Percentiles rank a stretch among this genome's conserved stretches.
Conservation (phyloP, 2,113 vertebrate species). For the Apodemus speciosus region DNA sequence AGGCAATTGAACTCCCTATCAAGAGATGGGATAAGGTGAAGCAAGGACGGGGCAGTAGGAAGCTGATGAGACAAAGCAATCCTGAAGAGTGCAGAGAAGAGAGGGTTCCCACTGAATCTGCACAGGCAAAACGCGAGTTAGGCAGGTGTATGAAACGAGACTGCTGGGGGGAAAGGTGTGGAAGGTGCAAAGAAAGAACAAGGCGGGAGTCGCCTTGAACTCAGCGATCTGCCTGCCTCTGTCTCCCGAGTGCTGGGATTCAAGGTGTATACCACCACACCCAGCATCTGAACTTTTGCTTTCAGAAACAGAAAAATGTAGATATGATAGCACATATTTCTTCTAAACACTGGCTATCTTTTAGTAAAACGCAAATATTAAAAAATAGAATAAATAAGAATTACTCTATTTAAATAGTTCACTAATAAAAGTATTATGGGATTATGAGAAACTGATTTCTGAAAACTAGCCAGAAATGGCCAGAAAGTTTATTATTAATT, state of each 20-base stretch:
- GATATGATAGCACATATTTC: background rate
- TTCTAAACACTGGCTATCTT: background rate
- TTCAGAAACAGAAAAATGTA: background rate
- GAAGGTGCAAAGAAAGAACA: background rate
- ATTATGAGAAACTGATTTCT: background rate
- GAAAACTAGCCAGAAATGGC: background rate
- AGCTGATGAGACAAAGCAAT: background rate
- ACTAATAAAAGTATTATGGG: background rate
- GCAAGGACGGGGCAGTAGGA: background rate
- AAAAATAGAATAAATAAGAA: background rate
- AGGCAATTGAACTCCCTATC: background rate
- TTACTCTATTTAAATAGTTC: background rate
- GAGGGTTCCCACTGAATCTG: background rate
- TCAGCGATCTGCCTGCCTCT: background rate
- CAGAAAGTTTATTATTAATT: background rate
- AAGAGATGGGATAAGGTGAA: background rate
- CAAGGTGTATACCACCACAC: too few species aligned
- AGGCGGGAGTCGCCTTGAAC: background rate
- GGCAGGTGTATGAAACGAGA: background rate
- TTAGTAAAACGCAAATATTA: background rate
- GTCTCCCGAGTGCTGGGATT: background rate
- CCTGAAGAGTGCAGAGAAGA: background rate
- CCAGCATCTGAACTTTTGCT: background rate
- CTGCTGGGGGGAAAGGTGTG: background rate
- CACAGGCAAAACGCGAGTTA: background rate